Percentiles rank a stretch among this genome's conserved stretches.
Conservation (phyloP, 2,113 vertebrate genomes). For the Oryzias melastigma region DNA sequence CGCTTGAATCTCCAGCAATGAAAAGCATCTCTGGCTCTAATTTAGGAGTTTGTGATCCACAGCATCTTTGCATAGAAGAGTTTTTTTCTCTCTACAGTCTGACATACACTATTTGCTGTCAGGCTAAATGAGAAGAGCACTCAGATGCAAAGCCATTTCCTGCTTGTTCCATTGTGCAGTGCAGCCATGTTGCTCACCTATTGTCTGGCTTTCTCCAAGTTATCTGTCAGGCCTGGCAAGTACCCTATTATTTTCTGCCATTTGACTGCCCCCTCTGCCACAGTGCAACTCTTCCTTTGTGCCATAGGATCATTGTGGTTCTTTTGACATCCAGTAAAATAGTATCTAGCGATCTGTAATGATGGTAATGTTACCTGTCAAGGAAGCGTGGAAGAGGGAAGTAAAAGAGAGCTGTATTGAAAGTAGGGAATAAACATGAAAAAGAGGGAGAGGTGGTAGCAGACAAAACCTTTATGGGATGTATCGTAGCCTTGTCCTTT, state of each 20-base stretch:
- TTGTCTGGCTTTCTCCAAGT: conserved; percentile 63
- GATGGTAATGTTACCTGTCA: conserved; percentile 72
- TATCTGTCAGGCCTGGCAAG: conserved; percentile 71
- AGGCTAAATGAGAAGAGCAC: conserved; percentile 58
- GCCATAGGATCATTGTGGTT: conserved; percentile 69
- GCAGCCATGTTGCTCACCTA: conserved; percentile 54
- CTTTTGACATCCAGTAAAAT: conserved; percentile 65
- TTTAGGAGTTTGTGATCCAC: conserved; percentile 47
- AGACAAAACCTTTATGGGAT: conserved; percentile 47
- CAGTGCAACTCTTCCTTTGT: conserved; percentile 54
- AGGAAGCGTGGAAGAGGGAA: conserved; percentile 50
- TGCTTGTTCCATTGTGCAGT: conserved; percentile 59
- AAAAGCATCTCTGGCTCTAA: conserved; percentile 37
- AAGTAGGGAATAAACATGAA: conserved; percentile 33
- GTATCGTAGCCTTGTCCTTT: conserved; percentile 46
- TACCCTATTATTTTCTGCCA: conserved; percentile 73
- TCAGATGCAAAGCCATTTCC: conserved; percentile 67
- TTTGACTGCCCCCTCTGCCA: conserved; percentile 69
- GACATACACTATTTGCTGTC: conserved; percentile 61
- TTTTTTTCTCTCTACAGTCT: conserved; percentile 33
- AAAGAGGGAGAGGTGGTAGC: conserved; percentile 36
- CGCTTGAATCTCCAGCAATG: conserved; percentile 31
- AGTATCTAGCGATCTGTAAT: conserved; percentile 69
- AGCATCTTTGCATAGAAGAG: conserved; percentile 40
- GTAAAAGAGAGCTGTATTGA: conserved; percentile 39